A percentile compares a stretch with the other conserved stretches of the same genome.
phyloP scores from a whole-genome alignment of 2,113 vertebrate species.

The Aptenodytes forsteri region DNA sequence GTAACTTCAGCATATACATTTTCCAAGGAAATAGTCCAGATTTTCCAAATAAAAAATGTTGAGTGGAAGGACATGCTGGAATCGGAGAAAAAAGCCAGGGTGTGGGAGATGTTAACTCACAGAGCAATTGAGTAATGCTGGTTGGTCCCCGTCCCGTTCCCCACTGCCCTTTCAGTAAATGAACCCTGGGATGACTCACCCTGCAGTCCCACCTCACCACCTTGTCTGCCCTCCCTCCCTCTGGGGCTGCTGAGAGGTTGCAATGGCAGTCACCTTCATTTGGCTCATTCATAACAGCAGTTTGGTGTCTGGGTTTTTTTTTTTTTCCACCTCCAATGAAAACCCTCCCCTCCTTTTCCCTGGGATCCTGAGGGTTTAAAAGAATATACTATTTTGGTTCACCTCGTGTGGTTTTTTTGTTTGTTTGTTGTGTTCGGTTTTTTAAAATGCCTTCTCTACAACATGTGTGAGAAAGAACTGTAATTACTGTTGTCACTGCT shows the following conservation, averaged over 20 bases:
- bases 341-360: no score
- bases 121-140: constrained; percentile 52
- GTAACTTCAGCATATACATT: constrained; percentile 18
- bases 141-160: constrained; percentile 13
- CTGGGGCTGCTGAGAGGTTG: background rate
- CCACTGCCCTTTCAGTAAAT: constrained; percentile 36
- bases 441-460: background rate
- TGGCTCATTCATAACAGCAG: background rate
- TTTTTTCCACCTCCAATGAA: no score
- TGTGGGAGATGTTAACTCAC: constrained; percentile 57
- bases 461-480: background rate
- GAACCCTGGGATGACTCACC: constrained; percentile 13
- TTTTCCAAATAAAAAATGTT: constrained; percentile 47
- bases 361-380: no score
- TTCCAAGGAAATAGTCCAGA: background rate
- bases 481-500: background rate
- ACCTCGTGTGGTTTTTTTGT: no score
- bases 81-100: background rate
- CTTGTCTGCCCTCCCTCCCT: background rate
- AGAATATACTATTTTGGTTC: no score
- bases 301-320: background rate
- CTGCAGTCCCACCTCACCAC: background rate
- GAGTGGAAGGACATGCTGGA: constrained; percentile 12
- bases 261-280: background rate
- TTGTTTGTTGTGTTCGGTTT: background rate